Base-by-base conservation (phyloP, 2,888 invertebrate genomes). In the Nasonovia ribisnigri region DNA sequence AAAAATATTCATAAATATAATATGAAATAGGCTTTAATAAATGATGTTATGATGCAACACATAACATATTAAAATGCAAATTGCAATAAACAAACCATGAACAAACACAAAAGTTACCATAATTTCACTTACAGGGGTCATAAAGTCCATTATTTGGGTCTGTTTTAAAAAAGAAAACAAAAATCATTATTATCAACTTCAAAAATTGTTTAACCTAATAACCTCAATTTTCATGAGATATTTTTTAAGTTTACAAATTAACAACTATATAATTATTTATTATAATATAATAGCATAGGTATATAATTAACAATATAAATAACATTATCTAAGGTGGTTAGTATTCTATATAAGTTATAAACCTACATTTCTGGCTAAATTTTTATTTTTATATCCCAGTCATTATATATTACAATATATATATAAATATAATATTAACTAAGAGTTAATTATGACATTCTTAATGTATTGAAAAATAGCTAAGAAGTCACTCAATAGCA, bases 91-190 rank as follows among this genome's bases (percentile, higher is more conserved):
- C 54, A 93, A 93, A 93, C 90, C 93, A 93, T 54, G 67, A 92
- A 92, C 92, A 93, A 93, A 93, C 93, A 93, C 90, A 93, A 57
- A 89, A 92, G 51, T 90, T 84, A 90, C 89, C 60, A 93, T 90
- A 84, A 84, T 86, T 90, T 93, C 94, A 95, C 95, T 95, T 95
- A 95, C 95, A 94, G 51, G 94, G 88, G 88, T 95, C 94, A 94
- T 95, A 95, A 91, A 89, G 94, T 91, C 95, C 95, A 93, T 95
- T 94, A 48, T 46, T 91, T 90, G 94, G 94, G 94, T 95, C 95
- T 95, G 95, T 95, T 94, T 94, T 90, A 93, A 93, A 94, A 95
- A 95, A 94, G 90, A 94, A 94, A 94, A 94, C 46, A 95, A 94
- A 94, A 93, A 91, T 94, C 36, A 94, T 93, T 90, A 94, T 94